Base-by-base conservation (phyloP, 2,797 vertebrate species). In the Rhinella marina region DNA sequence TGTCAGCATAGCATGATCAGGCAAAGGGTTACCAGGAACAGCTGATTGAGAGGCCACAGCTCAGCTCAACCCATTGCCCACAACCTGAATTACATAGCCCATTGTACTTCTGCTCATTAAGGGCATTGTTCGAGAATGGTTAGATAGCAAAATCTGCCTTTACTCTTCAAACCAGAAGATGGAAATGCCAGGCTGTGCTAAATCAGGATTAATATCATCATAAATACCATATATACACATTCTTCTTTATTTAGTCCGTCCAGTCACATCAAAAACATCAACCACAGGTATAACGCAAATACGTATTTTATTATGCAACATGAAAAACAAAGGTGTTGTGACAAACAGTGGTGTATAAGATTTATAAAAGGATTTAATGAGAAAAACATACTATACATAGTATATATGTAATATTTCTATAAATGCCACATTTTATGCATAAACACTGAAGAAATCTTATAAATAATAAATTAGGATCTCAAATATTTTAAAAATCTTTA, bases 401-500 rank as follows among this genome's bases (percentile, higher is more conserved):
- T 93, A 93, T 91, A 93, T 91, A 90, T 87, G 90, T 79, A 90
- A 3, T 87, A 86, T 92, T 90, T 90, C 81, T 82, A 83, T 91
- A 94, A 89, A 92, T 78, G 88, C 88, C 90, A 92, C 86, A 12
- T 91, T 91, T 77, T 88, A 93, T 91, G 90, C 89, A 89, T 89
- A 90, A 90, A 87, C 77, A 90, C 91, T 91, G 91, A 90, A 81
- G 90, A 88, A 91, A 81, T 89, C 90, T 90, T 88, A 75, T 76
- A 88, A 91, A 91, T 93, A 93, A 94, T 94, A 92, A 94, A 93
- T 94, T 93, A 94, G 82, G 88, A 56, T 91, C 90, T 70, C 29
- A 8, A 59, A 84, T 84, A 84, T 57, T 80, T 61, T 50, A 87
- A 88, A n/a, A 79, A 25, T 84, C 50, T 70, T 79, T 80, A 64